These are phyloP conservation scores for Ardeotis arabs DNA, from an alignment of 2,113 vertebrate species.

Conservation along the genomic window DNA sequence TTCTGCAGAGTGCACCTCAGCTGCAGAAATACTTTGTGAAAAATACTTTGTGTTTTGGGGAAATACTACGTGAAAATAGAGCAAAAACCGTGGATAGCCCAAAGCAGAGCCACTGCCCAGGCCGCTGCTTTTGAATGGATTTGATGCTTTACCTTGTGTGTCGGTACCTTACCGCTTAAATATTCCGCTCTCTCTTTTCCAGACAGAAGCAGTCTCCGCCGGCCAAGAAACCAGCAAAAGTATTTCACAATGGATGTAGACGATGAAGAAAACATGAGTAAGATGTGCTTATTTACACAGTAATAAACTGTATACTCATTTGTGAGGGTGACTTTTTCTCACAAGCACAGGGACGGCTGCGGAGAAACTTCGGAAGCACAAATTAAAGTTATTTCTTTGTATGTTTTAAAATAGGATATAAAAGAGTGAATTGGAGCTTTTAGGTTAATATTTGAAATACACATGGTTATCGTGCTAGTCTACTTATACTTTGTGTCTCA, in stretches of 20 bases:
- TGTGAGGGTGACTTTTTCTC: neutral
- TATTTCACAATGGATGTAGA: slow-evolving; percentile 88
- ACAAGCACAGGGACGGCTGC: accelerated
- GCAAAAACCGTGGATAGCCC: neutral
- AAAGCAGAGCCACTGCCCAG: neutral
- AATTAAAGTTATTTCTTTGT: neutral
- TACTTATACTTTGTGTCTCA: neutral
- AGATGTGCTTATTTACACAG: slow-evolving; percentile 74
- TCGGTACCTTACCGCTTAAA: neutral
- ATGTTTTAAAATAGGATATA: neutral
- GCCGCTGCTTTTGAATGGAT: neutral
- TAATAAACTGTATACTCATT: neutral
- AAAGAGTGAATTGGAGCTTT: neutral
- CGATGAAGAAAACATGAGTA: slow-evolving; percentile 98
- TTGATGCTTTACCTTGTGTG: neutral
- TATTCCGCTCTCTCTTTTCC: slow-evolving; percentile 61
- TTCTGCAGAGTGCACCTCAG: neutral
- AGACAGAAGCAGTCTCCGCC: slow-evolving; percentile 80
- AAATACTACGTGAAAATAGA: neutral
- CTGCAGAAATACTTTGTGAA: neutral
- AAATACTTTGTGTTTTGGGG: neutral
- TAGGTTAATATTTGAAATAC: neutral
- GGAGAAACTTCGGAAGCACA: neutral
- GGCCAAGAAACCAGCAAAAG: slow-evolving; percentile 80
- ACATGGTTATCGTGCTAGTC: neutral